Conservation (phyloP, 53 echinoderm and acorn worm genomes). For the Paelopatides confundens region DNA sequence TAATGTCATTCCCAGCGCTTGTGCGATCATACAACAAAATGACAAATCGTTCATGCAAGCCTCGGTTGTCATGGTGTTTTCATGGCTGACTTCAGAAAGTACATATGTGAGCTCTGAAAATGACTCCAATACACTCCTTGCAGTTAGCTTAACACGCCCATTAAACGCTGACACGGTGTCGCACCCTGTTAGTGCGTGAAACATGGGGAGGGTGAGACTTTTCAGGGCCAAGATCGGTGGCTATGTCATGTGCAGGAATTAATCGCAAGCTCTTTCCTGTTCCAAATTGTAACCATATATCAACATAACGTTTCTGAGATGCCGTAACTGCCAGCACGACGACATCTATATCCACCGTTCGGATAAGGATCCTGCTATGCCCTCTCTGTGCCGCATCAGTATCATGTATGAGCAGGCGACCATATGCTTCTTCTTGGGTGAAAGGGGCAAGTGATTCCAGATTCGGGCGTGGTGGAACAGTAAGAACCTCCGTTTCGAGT, state of each 20-base stretch:
- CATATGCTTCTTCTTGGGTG: conserved; percentile 44
- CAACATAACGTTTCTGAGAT: conserved; percentile 39
- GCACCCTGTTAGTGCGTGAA: conserved; percentile 56
- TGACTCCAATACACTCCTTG: conserved; percentile 46
- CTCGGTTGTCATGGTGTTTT: conserved; percentile 53
- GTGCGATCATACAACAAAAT: conserved; percentile 62
- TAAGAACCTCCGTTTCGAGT: conserved; percentile 46
- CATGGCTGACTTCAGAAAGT: conserved; percentile 40
- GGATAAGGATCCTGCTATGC: conserved; percentile 33
- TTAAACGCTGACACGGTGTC: conserved; percentile 41
- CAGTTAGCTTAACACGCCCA: conserved; percentile 55
- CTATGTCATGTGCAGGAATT: conserved; percentile 33
- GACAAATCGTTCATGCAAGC: conserved; percentile 33
- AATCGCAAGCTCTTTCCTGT: conserved; percentile 42
- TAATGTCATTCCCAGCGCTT: conserved; percentile 11
- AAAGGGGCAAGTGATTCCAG: conserved; percentile 30
- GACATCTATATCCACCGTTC: conserved; percentile 56
- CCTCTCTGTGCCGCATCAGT: conserved; percentile 55
- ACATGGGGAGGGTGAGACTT: conserved; percentile 35
- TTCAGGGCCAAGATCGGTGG: conserved; percentile 22
- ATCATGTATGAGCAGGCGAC: conserved; percentile 50
- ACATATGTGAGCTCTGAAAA: conserved; percentile 50
- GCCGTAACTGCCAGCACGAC: conserved; percentile 43
- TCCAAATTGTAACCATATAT: conserved; percentile 56
- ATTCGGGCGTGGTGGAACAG: conserved; percentile 39